Base-by-base conservation (phyloP, 2,888 invertebrate genomes). In the Nomada ferruginata region DNA sequence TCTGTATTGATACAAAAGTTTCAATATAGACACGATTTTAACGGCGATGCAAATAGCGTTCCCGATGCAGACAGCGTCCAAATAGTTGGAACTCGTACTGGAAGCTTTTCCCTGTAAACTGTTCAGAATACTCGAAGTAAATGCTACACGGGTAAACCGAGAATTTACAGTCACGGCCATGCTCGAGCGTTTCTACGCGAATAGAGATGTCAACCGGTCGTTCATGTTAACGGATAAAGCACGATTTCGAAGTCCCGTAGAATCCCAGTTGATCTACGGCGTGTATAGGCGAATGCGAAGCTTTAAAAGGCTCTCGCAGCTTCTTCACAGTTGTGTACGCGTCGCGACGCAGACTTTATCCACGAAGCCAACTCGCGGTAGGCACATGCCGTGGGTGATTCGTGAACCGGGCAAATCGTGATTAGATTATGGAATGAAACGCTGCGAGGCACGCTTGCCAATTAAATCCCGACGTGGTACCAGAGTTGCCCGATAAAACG, bases 341-440 rank as follows among this genome's bases (percentile, higher is more conserved):
- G 57, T 36, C 47, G 52, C 44, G 57, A 26, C 47, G 52, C 55
- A 53, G 44, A 59, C 59, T 57, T 73, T 44, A 63, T 52, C 26
- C 42, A 47, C n/a, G 64, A 81, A 81, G 79, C 80, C 73, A 74
- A 68, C 52, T 47, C 59, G 52, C 47, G 61, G 15, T 50, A 42
- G 23, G 47, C 61, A 20, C 57, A 47, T 60, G 61, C 26, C 15
- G 44, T 3, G 20, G 42, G 29, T 72, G 68, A 66, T 63, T 63
- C 76, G 61, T 60, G 72, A 70, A 61, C 64, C 36, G 59, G 50
- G 53, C 15, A 65, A 75, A 61, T 72, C 69, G 69, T 69, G 74
- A 85, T 85, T 77, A 80, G 76, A 83, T 71, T 83, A 65, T 13
- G 65, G 69, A 73, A 57, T 72, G n/a, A 53, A 82, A 84, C 69